Conservation (phyloP, 2,888 invertebrate genomes). For the Rhimphoctona megacephalus region DNA sequence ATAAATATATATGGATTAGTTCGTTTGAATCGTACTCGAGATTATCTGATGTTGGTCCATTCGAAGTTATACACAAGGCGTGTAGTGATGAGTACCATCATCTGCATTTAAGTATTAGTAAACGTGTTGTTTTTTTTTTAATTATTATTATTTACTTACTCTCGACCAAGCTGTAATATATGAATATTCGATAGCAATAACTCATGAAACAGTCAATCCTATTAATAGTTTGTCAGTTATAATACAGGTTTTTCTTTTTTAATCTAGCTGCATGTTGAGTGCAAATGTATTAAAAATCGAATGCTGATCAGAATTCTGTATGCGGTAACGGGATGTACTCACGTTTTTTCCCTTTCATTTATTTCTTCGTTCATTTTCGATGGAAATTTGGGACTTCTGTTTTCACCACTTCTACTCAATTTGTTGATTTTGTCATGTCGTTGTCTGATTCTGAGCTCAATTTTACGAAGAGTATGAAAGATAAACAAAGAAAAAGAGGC, state of each 20-base stretch:
- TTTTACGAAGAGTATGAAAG: not conserved
- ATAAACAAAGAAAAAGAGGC: not conserved
- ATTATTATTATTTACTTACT: not conserved
- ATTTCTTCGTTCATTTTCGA: not conserved
- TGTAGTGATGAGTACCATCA: constrained; percentile 13
- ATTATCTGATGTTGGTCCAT: constrained; percentile 20
- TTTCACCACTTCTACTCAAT: not conserved
- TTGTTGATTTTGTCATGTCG: not conserved
- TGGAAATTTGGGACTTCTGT: not conserved
- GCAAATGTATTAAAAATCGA: not conserved
- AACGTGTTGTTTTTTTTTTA: not conserved
- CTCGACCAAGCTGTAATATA: not conserved
- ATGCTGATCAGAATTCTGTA: not conserved
- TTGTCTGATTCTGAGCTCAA: not conserved
- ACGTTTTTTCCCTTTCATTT: not conserved
- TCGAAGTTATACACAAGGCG: not conserved
- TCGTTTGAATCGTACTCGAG: constrained; percentile 18
- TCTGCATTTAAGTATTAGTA: not conserved
- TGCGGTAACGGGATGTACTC: not conserved
- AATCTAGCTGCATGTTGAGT: not conserved
- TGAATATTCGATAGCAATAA: constrained; percentile 17
- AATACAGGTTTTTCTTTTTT: not conserved
- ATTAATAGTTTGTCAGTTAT: not conserved
- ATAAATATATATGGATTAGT: constrained; percentile 19
- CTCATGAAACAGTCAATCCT: not conserved